Base-by-base conservation (phyloP, 2,888 invertebrate genomes). In the Muschampia plurimacula region DNA sequence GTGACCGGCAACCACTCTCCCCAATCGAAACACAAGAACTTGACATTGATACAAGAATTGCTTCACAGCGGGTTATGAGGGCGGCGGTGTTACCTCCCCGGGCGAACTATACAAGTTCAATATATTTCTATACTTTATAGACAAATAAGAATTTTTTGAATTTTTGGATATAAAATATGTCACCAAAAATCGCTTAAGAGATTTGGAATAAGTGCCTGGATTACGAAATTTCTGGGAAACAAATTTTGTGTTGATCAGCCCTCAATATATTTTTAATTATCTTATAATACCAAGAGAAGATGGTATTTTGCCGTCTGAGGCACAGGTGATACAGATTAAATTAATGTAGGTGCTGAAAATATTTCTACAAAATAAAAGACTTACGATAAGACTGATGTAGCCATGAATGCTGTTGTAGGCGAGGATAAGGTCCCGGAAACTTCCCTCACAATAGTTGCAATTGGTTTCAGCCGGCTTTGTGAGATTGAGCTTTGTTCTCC, bases 331-430 rank as follows among this genome's bases (percentile, higher is more conserved):
- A 32, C 32, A 32, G 12, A 10, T 2, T 12, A 10, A 44, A 44
- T 44, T 44, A 46, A 46, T 46, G 7, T 55, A 7, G 8, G 8
- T 41, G 41, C 41, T 41, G 8, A 2, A 55, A 10, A 22, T 55
- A 55, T 55, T 55, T 55, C 8, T 2, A 44, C 46, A 15, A 52
- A n/a, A 7, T n/a, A 22, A 55, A 22, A 28, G 81, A 93, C 95
- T 95, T 83, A 98, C 97, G 79, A 97, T 92, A 13, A 98, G 94
- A 68, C 98, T 97, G 76, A 97, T 95, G 86, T 97, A 98, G 74
- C 98, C 98, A 86, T 99, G 98, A 74, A 96, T 95, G 67, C 96
- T 91, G 76, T 96, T 95, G 87, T 98, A 98, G 0, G 94, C 93
- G 2, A 95, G 84, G 22, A 96, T 91, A 71, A 96, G 86, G 64